phyloP scores from a whole-genome alignment of 2,113 vertebrate species.

The Oncorhynchus tshawytscha region DNA sequence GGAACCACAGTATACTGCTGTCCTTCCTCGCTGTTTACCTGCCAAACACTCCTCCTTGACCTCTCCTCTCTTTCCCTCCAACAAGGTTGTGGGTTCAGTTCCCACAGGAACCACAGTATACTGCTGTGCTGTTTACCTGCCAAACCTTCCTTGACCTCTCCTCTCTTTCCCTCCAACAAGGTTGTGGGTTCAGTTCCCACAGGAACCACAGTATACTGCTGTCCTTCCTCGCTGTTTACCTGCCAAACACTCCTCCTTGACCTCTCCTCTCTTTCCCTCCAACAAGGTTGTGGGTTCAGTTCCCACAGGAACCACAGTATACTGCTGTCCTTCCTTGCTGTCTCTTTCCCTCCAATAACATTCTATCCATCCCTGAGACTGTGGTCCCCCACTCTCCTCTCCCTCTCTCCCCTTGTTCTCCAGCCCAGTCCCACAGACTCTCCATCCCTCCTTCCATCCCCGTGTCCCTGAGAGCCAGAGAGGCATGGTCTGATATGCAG shows the following conservation, averaged over 20 bases:
- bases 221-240: neutral
- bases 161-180: too few species aligned
- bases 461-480: slow-evolving; percentile 5
- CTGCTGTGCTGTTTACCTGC: neutral
- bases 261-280: slow-evolving; percentile 5
- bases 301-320: too few species aligned
- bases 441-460: slow-evolving; percentile 27
- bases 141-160: slow-evolving; percentile 1
- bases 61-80: too few species aligned
- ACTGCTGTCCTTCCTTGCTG: neutral
- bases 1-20: too few species aligned
- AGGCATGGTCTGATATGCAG: slow-evolving; percentile 18
- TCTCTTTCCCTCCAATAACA: slow-evolving; percentile 19
- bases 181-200: too few species aligned
- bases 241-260: slow-evolving; percentile 8
- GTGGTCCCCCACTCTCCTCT: neutral
- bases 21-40: neutral
- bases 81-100: too few species aligned
- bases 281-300: too few species aligned
- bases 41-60: slow-evolving; percentile 5
- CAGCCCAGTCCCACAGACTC: slow-evolving; percentile 35
- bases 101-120: too few species aligned
- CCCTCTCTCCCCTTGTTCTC: slow-evolving; percentile 6
- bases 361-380: neutral
- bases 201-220: too few species aligned